Base-by-base conservation (phyloP, 2,113 vertebrate genomes). In the Pterocles burchelli region DNA sequence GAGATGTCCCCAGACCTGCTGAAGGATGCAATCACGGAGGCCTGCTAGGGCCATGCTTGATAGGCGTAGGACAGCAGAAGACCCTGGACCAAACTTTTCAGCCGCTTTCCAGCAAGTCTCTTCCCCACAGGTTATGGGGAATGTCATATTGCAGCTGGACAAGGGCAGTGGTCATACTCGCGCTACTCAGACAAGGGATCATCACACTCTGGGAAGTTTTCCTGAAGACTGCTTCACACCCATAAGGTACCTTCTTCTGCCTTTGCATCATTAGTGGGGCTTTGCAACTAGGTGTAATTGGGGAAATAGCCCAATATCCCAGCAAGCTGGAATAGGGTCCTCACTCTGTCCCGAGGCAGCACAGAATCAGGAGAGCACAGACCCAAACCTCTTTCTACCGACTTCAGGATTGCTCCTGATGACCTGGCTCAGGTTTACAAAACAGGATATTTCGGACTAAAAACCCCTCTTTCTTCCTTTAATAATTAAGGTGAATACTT, bases 211-310 rank as follows among this genome's bases (percentile, higher is more conserved):
- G 13, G 7, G 19, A 75, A 75, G 21, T 9, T 81, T 48, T 62
- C 6, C 68, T 24, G 5, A 91, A 76, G 22, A 29, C 22, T 1
- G 0, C 45, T 41, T 61, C 33, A 55, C 51, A 33, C 13, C 38
- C 2, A 0, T 10, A 46, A 57, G 25, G 31, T 54, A 33, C 21
- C 26, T 48, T 43, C 61, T 68, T 61, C 25, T 7, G 59, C 65
- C 21, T 28, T 65, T 1, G 1, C 0, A 0, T 46, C 2, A 0
- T 22, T 17, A 46, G 45, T 0, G 6, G 59, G 17, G 4, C 29
- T 73, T 74, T 34, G 38, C 2, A 2, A 48, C 20, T 7, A 31
- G 46, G 54, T 1, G 0, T 48, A n/a, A 13, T 5, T 55, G 31
- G 29, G 41, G 31, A 88, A 61, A 67, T 4, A 43, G 25, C 25